Base-by-base conservation (phyloP, 2,888 invertebrate genomes). In the Neocrepidodera transversa region DNA sequence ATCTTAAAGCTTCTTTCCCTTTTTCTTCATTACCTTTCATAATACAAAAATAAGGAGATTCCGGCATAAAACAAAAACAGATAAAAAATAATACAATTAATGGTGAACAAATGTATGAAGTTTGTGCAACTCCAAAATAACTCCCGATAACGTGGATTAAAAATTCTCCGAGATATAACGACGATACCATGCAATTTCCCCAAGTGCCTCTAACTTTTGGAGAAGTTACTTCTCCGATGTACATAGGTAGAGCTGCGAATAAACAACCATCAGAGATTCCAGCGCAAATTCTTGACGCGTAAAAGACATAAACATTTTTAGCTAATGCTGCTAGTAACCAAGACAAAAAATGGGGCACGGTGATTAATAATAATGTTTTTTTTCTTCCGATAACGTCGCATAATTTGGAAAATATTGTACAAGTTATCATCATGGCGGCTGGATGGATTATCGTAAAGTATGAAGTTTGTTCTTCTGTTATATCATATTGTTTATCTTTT, bases 51-150 rank as follows among this genome's bases (percentile, higher is more conserved):
- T 76, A 76, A 0, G 75, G 76, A 4, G 72, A 68, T 79, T 90
- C 90, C 7, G 89, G 89, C 73, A 88, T 80, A 71, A 84, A 84
- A 35, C 76, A 28, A 74, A 87, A 85, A 11, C 82, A 77, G 11
- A 85, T 53, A 18, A 86, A 75, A 69, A 86, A 85, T 28, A 84
- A 67, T 35, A 86, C 76, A 8, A 87, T 85, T 53, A 86, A 79
- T 63, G 83, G 74, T 66, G 85, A 78, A 73, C 85, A 86, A 72
- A 85, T 81, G 52, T 79, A 79, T 49, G 85, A 85, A 62, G 86
- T 78, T 28, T 76, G 77, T 63, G 74, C 71, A 77, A 86, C 82
- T 58, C 80, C 75, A 14, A 83, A 82, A 73, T 81, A 84, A 3
- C 83, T 83, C 7, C 63, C 60, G 64, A 86, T 81, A 73, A 83